Base-by-base conservation (phyloP, 2,797 vertebrate species). In the Lerista edwardsae region DNA sequence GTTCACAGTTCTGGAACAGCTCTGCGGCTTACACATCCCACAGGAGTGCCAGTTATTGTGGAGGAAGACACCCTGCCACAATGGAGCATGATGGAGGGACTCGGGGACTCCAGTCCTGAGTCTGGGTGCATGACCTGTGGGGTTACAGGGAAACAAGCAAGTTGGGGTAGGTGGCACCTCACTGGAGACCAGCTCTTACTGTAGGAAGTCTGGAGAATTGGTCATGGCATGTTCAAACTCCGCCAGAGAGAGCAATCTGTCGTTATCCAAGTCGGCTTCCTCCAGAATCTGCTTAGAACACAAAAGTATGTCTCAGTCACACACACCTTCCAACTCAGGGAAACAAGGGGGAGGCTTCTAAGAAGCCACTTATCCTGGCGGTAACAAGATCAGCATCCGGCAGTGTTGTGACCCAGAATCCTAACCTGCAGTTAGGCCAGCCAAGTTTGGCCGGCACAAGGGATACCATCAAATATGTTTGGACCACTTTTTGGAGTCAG, bases 151-250 rank as follows among this genome's bases (percentile, higher is more conserved):
- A 34, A 36, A 21, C n/a, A 69, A 36, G 15, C 19, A 39, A 69
- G 23, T 2, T 39, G 17, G 34, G 34, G 34, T n/a, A 9, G 15
- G 51, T 55, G 51, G 23, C 23, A 61, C 23, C 21, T 5, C 68
- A 8, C 68, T 41, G 31, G 21, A 71, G 23, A 71, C 11, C 34
- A 8, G 47, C 10, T 29, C 93, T 93, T 92, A 95, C 93, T 89
- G 93, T 90, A 94, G 90, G 86, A 95, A 94, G 71, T 95, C 94
- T 4, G 93, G 92, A 85, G 92, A 90, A 79, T 90, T 94, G 64
- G 80, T 76, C 90, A 93, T 94, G 0, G 92, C 91, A 0, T 91
- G 88, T 67, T 94, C 93, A 51, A 94, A 94, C 83, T 95, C 94
- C 0, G 88, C 85, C 76, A 94, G 94, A 59, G 93, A 95, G 51